Percentiles rank a stretch among this genome's conserved stretches.
phyloP scores from a whole-genome alignment of 2,888 invertebrate genomes.

The Rapana venosa region DNA sequence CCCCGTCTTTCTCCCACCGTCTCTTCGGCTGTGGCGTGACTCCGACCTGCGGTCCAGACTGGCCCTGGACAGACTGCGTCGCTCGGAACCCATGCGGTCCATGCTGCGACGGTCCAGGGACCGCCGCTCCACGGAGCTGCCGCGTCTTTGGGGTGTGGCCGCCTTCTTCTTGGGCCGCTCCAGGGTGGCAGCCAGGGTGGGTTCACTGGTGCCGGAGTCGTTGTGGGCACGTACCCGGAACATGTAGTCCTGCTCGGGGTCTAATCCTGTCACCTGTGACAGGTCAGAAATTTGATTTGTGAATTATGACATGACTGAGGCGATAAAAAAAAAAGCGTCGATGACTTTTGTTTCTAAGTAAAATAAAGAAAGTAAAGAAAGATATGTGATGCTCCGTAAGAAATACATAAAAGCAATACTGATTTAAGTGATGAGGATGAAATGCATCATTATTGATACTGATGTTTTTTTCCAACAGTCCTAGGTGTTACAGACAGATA shows the following conservation, averaged over 20 bases:
- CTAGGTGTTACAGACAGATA: not conserved
- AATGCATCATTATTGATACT: too few species aligned
- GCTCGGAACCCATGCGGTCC: conserved; percentile 41
- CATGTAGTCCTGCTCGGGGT: conserved; percentile 95
- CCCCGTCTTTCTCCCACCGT: conserved; percentile 35
- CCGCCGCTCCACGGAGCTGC: conserved; percentile 51
- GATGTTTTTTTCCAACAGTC: too few species aligned
- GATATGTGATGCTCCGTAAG: too few species aligned
- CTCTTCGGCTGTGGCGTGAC: conserved; percentile 36
- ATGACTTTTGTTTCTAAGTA: not conserved
- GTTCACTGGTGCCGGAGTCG: conserved; percentile 96
- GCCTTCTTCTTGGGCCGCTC: conserved; percentile 45
- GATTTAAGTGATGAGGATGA: too few species aligned
- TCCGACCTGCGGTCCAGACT: conserved; percentile 33
- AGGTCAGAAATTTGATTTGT: not conserved
- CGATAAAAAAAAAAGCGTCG: not conserved
- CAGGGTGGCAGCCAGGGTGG: conserved; percentile 85
- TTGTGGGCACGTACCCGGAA: conserved; percentile 97
- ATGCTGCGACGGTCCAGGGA: conserved; percentile 46
- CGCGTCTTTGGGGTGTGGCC: conserved; percentile 44
- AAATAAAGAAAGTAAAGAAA: too few species aligned
- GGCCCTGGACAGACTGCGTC: conserved; percentile 29
- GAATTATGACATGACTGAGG: not conserved
- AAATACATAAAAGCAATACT: too few species aligned
- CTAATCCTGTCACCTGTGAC: conserved; percentile 80